Base-by-base conservation (phyloP, 2,888 invertebrate species). In the Reticulitermes lucifugus region DNA sequence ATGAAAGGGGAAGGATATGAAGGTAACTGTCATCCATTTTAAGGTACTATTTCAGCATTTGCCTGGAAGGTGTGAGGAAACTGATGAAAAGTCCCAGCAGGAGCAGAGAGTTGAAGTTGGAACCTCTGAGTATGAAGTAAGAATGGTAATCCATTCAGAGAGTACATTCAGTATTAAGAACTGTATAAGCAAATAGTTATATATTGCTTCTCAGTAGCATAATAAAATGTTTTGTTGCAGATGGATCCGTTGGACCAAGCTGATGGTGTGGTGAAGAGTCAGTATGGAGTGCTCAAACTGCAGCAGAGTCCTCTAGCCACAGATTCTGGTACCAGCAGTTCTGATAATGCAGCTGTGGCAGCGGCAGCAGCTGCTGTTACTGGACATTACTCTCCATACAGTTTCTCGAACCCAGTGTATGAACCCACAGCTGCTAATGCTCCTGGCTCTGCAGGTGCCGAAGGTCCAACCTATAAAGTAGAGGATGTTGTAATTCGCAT, bases 391-490 rank as follows among this genome's bases (percentile, higher is more conserved):
- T 93, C 93, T 35, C 92, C 94, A 80, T 93, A 96, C 88, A 96
- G 96, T 89, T 97, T 95, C 89, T 95, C 96, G 77, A 97, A 97
- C 91, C 97, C 97, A 0, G 96, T 96, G 0, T 97, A 97, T 88
- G 96, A 96, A 87, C 95, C 96, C 0, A 94, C 79, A 22, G 88
- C 89, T 22, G 88, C 88, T 83, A 88, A 88, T 86, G 89, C 83
- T 0, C 87, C 85, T 35, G 82, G 82, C 7, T 70, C 77, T 82
- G 73, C 60, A 9, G 83, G 71, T 18, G 79, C 73, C 59, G 84
- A 59, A 18, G 85, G 84, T n/a, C 84, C 87, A 22, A 92, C 94
- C 3, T 95, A 95, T 89, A 95, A 95, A 89, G 95, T 96, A 0
- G 96, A 96, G 89, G 96, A 96, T 88, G 94, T 96, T 0, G 95